A percentile compares a stretch with the other conserved stretches of the same genome.
phyloP scores from a whole-genome alignment of 2,888 invertebrate genomes.

The Pristionchus fissidentatus region DNA sequence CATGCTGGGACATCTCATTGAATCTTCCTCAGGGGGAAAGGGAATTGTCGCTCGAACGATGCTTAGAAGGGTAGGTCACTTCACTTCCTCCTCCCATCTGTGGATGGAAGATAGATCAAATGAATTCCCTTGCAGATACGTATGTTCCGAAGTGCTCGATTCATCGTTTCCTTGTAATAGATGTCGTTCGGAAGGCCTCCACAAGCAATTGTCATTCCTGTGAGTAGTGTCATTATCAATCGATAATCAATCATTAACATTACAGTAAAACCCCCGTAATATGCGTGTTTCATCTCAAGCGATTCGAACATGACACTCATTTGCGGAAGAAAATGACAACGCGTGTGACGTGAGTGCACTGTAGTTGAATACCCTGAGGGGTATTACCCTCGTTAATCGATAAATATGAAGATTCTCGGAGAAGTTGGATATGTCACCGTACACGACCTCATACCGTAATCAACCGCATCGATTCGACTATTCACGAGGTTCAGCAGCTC shows the following conservation, averaged over 20 bases:
- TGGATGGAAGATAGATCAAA: too few species aligned
- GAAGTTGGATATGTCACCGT: conserved; percentile 95
- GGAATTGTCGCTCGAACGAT: conserved; percentile 60
- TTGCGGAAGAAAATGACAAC: conserved; percentile 49
- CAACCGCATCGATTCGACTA: conserved; percentile 68
- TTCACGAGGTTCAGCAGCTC: background rate
- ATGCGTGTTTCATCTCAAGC: conserved; percentile 94
- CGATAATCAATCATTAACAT: background rate
- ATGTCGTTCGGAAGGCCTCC: conserved; percentile 84
- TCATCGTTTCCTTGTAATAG: conserved; percentile 39
- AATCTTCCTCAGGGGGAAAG: conserved; percentile 78
- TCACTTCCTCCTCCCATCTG: background rate
- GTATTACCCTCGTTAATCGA: too few species aligned
- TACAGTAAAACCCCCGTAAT: conserved; percentile 85
- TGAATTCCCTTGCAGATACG: conserved; percentile 52
- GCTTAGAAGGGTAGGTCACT: conserved; percentile 56
- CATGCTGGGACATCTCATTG: conserved; percentile 96
- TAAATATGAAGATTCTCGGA: conserved; percentile 92
- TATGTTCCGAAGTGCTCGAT: conserved; percentile 88
- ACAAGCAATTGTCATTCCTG: conserved; percentile 92
- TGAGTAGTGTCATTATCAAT: conserved; percentile 74
- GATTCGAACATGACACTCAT: conserved; percentile 87
- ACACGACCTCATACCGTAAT: conserved; percentile 83
- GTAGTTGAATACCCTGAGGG: background rate
- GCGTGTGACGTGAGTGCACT: conserved; percentile 37